These are phyloP conservation scores for Diplodus sargus DNA, from an alignment of 2,797 vertebrate species.

Conservation along the genomic window DNA sequence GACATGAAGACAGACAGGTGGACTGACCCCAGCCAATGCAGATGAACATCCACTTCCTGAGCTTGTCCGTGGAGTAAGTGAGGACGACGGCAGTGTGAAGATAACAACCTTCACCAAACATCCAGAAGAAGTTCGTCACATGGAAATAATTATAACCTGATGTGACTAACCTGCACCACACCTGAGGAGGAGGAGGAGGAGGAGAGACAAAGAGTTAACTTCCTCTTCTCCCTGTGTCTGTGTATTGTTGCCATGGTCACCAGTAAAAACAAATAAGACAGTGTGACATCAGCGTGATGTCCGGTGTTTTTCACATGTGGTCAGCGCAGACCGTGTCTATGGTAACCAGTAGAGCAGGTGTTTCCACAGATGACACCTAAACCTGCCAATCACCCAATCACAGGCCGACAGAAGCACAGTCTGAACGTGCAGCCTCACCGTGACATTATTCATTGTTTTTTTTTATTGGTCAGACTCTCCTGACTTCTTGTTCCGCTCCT, in stretches of 20 bases:
- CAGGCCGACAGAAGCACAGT: too few species aligned
- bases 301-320: background rate
- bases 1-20: conserved; percentile 68
- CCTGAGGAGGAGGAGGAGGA: conserved; percentile 77
- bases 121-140: conserved; percentile 98
- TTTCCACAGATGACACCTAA: too few species aligned
- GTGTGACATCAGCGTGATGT: background rate
- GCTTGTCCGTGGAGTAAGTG: conserved; percentile 93
- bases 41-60: conserved; percentile 96
- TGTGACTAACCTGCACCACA: conserved; percentile 93
- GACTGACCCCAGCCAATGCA: conserved; percentile 94
- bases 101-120: conserved; percentile 96
- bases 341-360: background rate
- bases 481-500: too few species aligned
- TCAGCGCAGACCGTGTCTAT: background rate
- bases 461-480: too few species aligned
- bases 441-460: too few species aligned
- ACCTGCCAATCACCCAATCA: too few species aligned
- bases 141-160: conserved; percentile 96
- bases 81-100: conserved; percentile 95
- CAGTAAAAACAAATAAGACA: background rate
- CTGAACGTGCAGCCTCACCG: too few species aligned
- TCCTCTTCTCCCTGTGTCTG: background rate
- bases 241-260: background rate
- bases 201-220: background rate